Base-by-base conservation (phyloP, 2,888 invertebrate genomes). In the Nasonovia ribisnigri region DNA sequence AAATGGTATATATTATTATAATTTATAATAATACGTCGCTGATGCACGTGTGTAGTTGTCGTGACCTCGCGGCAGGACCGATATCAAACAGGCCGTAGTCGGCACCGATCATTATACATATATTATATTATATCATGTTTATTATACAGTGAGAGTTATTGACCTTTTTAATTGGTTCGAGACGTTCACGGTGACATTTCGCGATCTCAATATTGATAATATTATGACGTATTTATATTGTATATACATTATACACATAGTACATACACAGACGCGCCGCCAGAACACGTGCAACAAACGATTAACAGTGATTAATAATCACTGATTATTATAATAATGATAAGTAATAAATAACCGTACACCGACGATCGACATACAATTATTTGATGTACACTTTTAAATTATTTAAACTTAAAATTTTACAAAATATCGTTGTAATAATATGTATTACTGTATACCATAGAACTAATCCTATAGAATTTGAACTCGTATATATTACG, bases 131-230 rank as follows among this genome's bases (percentile, higher is more conserved):
- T 26, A 57, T 57, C 24, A 16, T 77, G n/a, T 46, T 46, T 77
- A 77, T 77, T 77, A 77, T 77, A 48, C 29, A 46, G 36, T 36
- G 86, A 77, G 77, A 86, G 92, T 92, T 92, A 92, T 87, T 92
- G 92, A 92, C 92, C 92, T 92, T 87, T 92, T 92, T 92, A 92
- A 92, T 92, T 92, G 92, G 92, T 86, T 57, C 92, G 57, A 86
- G 46, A 91, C 84, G 91, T 77, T 77, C 20, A 3, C 43, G 91
- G 43, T 86, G 57, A 87, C 87, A 87, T 91, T 91, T 57, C 57
- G 42, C 57, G 91, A 91, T 86, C 57, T 84, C 86, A 86, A 91
- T 91, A 77, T 77, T 36, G 77, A 77, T 77, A 46, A 46, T 46
- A 46, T 46, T 46, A 77, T 8, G 36, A 77, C 77, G 77, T 20